Evolutionary conservation across 2,797 vertebrate species (phyloP).

Genomic region (Pristis pectinata): DNA sequence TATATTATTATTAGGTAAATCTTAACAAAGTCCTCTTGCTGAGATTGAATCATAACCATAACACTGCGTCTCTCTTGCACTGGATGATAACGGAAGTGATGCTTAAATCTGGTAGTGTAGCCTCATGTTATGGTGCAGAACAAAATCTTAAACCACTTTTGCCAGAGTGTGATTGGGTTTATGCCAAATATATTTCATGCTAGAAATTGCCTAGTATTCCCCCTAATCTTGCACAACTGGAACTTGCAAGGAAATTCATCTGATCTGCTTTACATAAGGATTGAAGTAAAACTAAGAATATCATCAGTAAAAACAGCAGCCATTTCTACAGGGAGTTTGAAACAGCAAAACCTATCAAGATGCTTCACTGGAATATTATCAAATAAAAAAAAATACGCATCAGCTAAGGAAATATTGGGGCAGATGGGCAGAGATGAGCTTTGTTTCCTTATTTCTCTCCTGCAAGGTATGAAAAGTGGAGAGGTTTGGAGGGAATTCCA

Average conservation of each 20-base stretch:
- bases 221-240: neutral
- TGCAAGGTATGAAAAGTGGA: too few species aligned
- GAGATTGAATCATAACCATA: neutral
- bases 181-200: neutral
- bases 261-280: neutral
- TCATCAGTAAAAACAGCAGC: neutral
- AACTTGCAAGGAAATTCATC: neutral
- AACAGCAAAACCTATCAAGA: neutral
- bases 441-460: too few species aligned
- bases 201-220: neutral
- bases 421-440: too few species aligned
- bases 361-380: too few species aligned
- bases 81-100: neutral
- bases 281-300: neutral
- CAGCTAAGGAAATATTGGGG: too few species aligned
- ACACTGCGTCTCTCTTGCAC: neutral
- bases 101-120: neutral
- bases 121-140: neutral
- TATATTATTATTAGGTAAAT: too few species aligned
- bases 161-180: neutral
- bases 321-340: neutral
- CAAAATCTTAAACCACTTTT: neutral
- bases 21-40: neutral
- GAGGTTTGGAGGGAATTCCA: too few species aligned
- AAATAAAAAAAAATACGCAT: too few species aligned